Evolutionary conservation across 2,113 vertebrate genomes (phyloP).

Genomic region (Cromileptes altivelis): DNA sequence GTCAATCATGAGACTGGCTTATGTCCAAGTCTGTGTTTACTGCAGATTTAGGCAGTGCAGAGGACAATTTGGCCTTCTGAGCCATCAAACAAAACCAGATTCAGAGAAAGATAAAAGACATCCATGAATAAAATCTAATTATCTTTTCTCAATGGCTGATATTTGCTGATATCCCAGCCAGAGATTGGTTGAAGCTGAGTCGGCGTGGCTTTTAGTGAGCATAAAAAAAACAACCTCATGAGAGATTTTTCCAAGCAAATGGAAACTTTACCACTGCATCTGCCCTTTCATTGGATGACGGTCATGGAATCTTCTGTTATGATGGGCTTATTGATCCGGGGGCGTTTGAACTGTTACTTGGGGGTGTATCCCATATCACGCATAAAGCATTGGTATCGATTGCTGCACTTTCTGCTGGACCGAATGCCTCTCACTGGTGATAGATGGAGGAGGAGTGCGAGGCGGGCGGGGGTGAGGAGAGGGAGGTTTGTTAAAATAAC

Average conservation of each 20-base stretch:
- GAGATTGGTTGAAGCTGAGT: slow-evolving; percentile 38
- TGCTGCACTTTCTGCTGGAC: slow-evolving; percentile 43
- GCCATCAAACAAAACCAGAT: neutral
- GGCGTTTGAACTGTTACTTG: slow-evolving; percentile 62
- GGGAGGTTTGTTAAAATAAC: slow-evolving; percentile 65
- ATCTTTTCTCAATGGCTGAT: slow-evolving; percentile 35
- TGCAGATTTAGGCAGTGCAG: neutral
- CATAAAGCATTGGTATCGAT: slow-evolving; percentile 72
- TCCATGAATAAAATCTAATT: slow-evolving; percentile 33
- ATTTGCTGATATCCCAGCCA: slow-evolving; percentile 15
- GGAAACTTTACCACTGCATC: slow-evolving; percentile 2
- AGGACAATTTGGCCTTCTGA: neutral
- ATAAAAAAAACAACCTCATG: slow-evolving; percentile 11
- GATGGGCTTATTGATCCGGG: slow-evolving; percentile 69
- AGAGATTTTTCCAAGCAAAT: slow-evolving; percentile 52
- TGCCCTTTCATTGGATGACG: slow-evolving; percentile 19
- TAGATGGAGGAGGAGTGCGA: slow-evolving; percentile 65
- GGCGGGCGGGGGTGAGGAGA: slow-evolving; percentile 49
- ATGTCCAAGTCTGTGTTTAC: neutral
- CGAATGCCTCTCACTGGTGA: slow-evolving; percentile 62
- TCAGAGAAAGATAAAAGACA: slow-evolving; percentile 32
- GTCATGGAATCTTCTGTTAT: slow-evolving; percentile 48
- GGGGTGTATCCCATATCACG: slow-evolving; percentile 77
- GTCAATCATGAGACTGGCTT: neutral
- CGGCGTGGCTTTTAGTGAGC: slow-evolving; percentile 41